A percentile compares a stretch with the other conserved stretches of the same genome.
phyloP scores from a whole-genome alignment of 2,797 vertebrate genomes.

The Poecilia velifera region DNA sequence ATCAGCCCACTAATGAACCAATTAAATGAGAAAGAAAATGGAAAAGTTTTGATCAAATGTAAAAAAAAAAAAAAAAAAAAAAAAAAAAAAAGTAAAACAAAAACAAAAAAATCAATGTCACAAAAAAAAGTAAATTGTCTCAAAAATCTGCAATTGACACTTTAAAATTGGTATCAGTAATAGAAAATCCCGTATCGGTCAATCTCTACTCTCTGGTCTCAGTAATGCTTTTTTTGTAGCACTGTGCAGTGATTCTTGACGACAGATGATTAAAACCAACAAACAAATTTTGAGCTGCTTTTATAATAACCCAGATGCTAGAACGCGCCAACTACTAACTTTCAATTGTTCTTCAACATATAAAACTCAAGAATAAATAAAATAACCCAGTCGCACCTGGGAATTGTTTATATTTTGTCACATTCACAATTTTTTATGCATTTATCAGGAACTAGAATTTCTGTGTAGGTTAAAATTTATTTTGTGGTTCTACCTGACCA shows the following conservation, averaged over 20 bases:
- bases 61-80: background rate
- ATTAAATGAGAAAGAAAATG: background rate
- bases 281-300: slow-evolving; percentile 10
- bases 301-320: background rate
- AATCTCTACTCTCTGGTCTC: background rate
- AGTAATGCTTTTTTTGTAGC: background rate
- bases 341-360: background rate
- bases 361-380: background rate
- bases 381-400: background rate
- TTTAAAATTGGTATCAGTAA: background rate
- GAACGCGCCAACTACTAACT: background rate
- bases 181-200: background rate
- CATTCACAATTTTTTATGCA: background rate
- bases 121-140: background rate
- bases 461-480: background rate
- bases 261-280: slow-evolving; percentile 8
- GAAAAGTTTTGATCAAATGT: background rate
- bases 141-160: background rate
- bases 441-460: background rate
- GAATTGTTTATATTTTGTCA: background rate
- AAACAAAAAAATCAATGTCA: background rate
- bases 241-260: slow-evolving; percentile 12
- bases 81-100: background rate
- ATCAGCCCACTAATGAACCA: background rate
- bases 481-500: background rate